These are phyloP conservation scores for Drosophila punjabiensis DNA, from an alignment of 1,140 invertebrate species.

Conservation along the genomic window DNA sequence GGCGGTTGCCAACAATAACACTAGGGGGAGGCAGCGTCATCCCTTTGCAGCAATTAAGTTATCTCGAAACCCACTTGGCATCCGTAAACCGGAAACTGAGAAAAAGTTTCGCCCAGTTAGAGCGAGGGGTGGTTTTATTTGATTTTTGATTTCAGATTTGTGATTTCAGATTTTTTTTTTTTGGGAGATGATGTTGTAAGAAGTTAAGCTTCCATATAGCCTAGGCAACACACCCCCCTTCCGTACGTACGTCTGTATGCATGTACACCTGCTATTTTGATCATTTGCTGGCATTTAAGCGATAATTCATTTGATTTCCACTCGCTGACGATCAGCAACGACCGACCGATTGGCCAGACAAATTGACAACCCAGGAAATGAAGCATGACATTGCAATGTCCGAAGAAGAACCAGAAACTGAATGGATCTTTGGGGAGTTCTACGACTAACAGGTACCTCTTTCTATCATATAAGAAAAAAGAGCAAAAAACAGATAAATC, in stretches of 20 bases:
- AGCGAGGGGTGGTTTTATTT: slow-evolving; percentile 2
- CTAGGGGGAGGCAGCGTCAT: slow-evolving; percentile 13
- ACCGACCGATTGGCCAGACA: slow-evolving; percentile 51
- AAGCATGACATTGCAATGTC: slow-evolving; percentile 82
- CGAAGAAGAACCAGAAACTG: slow-evolving; percentile 42
- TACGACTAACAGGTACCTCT: slow-evolving; percentile 13
- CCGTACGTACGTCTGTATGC: too few relatives aligned
- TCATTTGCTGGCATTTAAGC: slow-evolving; percentile 56
- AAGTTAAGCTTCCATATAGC: slow-evolving; percentile 22
- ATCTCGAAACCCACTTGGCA: slow-evolving; percentile 45
- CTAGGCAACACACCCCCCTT: slow-evolving; percentile 18
- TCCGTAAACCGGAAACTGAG: slow-evolving; percentile 17
- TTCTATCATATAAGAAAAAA: too few relatives aligned
- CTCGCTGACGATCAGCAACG: slow-evolving; percentile 30
- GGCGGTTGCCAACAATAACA: slow-evolving; percentile 9
- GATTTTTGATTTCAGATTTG: not conserved
- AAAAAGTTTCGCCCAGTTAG: slow-evolving; percentile 6
- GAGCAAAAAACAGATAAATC: not conserved
- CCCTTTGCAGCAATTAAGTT: slow-evolving; percentile 41
- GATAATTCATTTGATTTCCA: slow-evolving; percentile 51
- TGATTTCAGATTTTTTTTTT: not conserved
- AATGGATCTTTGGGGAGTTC: not conserved
- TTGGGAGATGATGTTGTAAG: slow-evolving; percentile 43
- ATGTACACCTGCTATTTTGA: slow-evolving; percentile 53
- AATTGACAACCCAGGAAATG: slow-evolving; percentile 82